Percentiles rank a stretch among this genome's conserved stretches.
These are phyloP conservation scores for Oryzias celebensis DNA, from an alignment of 2,113 vertebrate species.

Conservation along the genomic window DNA sequence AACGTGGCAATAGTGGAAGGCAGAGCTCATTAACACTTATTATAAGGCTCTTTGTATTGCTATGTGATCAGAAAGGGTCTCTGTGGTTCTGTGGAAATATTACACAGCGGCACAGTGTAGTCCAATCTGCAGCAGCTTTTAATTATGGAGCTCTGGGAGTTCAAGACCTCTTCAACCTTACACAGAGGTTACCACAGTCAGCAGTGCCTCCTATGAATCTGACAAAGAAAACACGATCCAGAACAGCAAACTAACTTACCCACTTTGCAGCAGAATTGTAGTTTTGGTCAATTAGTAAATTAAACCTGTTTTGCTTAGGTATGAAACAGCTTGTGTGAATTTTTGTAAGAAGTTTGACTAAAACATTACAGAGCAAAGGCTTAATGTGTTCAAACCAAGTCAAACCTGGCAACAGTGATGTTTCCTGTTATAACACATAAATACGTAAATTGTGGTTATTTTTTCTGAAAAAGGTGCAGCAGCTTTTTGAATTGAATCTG, in stretches of 20 bases:
- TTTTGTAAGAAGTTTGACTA: slow-evolving; percentile 10
- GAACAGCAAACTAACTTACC: too few species aligned
- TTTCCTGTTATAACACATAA: too few species aligned
- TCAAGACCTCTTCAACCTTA: slow-evolving; percentile 50
- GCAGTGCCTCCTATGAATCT: slow-evolving; percentile 24
- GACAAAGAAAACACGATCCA: background rate
- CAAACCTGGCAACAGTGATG: background rate
- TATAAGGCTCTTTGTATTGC: slow-evolving; percentile 27
- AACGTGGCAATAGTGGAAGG: slow-evolving; percentile 6
- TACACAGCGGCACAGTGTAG: slow-evolving; percentile 50
- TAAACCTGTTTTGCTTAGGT: slow-evolving; percentile 37
- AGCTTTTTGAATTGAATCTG: too few species aligned
- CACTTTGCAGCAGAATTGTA: slow-evolving; percentile 6
- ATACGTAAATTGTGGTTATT: too few species aligned
- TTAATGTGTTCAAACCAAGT: slow-evolving; percentile 14
- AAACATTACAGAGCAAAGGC: slow-evolving; percentile 7
- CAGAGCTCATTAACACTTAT: slow-evolving; percentile 9
- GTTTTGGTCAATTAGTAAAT: slow-evolving; percentile 33
- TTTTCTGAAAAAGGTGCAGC: too few species aligned
- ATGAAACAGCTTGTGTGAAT: slow-evolving; percentile 24
- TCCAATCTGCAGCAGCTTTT: slow-evolving; percentile 65
- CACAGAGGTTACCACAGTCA: slow-evolving; percentile 39
- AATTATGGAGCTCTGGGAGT: slow-evolving; percentile 56
- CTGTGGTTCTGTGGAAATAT: slow-evolving; percentile 42
- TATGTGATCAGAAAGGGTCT: slow-evolving; percentile 43